phyloP scores from a whole-genome alignment of 2,888 invertebrate genomes.

The Acholoe squamosa region DNA sequence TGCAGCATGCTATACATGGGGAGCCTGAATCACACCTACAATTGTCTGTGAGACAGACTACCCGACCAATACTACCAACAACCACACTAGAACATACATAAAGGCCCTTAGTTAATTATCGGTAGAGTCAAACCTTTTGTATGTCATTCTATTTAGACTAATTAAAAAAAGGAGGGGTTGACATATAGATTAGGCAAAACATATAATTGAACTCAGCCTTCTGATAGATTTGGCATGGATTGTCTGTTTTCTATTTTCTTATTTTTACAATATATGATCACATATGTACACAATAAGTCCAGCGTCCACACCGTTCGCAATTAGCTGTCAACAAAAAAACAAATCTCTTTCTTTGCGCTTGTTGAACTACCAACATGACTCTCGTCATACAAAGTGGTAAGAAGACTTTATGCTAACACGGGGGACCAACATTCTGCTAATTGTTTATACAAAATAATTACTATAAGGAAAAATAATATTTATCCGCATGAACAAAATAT shows the following conservation, averaged over 20 bases:
- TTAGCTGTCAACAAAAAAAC: conserved; percentile 21
- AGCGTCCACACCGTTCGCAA: background rate
- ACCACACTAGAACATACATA: background rate
- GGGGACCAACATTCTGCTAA: background rate
- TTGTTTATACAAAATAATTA: background rate
- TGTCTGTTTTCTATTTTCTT: background rate
- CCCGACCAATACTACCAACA: background rate
- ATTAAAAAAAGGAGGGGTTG: background rate
- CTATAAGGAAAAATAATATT: background rate
- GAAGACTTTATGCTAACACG: background rate
- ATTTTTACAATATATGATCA: conserved; percentile 3
- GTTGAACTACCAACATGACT: conserved; percentile 5
- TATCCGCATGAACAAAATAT: conserved; percentile 22
- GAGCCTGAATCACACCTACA: background rate
- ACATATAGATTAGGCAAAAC: background rate
- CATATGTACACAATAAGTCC: background rate
- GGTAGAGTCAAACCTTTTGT: background rate
- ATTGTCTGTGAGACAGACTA: background rate
- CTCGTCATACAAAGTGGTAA: background rate
- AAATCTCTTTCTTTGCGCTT: conserved; percentile 17
- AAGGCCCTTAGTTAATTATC: background rate
- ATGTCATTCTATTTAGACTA: background rate
- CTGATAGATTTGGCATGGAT: conserved; percentile 7
- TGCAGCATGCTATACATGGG: background rate
- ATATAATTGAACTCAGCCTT: conserved; percentile 1